phyloP scores from a whole-genome alignment of 2,113 vertebrate species.

The Gasterosteus aculeatus region DNA sequence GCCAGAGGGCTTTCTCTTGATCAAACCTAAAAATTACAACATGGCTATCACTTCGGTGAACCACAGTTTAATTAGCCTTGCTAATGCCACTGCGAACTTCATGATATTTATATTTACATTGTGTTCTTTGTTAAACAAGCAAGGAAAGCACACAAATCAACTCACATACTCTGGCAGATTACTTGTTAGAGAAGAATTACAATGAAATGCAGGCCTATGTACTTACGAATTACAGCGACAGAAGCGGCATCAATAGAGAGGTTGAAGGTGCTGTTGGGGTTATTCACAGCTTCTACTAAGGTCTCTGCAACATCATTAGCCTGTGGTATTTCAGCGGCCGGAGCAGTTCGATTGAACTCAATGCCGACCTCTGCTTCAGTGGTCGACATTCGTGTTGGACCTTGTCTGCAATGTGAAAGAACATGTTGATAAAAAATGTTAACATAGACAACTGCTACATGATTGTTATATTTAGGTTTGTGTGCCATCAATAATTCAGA shows the following conservation, averaged over 20 bases:
- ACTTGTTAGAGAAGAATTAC: no score
- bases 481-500: background rate
- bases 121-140: no score
- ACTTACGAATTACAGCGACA: background rate
- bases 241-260: background rate
- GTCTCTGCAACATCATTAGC: background rate
- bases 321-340: constrained; percentile 2
- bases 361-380: constrained; percentile 24
- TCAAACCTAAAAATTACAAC: no score
- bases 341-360: constrained; percentile 7
- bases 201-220: background rate
- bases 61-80: background rate
- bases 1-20: no score
- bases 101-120: no score
- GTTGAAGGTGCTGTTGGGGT: constrained; percentile 26
- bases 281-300: background rate
- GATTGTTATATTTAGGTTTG: background rate
- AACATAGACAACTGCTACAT: background rate
- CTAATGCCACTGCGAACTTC: no score
- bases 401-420: background rate
- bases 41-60: no score
- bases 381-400: accelerated
- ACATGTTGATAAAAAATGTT: background rate
- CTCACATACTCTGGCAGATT: no score
- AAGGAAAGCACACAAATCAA: no score